Base-by-base conservation (phyloP, 2,888 invertebrate genomes). In the Imbricaverruca yamaguchii region DNA sequence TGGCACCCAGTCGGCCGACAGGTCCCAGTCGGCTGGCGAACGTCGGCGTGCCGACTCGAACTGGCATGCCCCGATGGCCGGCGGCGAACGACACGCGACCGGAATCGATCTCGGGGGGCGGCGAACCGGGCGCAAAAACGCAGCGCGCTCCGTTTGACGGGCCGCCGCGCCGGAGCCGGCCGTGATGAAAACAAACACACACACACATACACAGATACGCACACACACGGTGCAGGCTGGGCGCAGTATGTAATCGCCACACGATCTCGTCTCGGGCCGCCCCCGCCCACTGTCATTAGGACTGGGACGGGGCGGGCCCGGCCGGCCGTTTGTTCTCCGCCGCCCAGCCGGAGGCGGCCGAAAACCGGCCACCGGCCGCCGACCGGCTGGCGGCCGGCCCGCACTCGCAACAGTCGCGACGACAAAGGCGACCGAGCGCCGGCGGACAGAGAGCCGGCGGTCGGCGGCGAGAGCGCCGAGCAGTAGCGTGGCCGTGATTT, bases 401-500 rank as follows among this genome's bases (percentile, higher is more conserved):
- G 25, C 25, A 9, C 53, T 9, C 23, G 53, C 55, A 74, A 74
- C 53, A 74, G 55, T 74, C 55, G 74, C 39, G 55, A 55, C 74
- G 74, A 74, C 74, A 74, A 74, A 74, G 74, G 53, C 74, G 74
- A 21, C 74, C 74, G 55, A 55, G 74, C 18, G 74, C 74, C 74
- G 55, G 55, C 74, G 13, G 69, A 39, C 25, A 69, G 69, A 67
- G 67, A 7, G 67, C 12, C 25, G 67, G 53, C 23, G 74, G 59
- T 7, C 53, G 74, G 61, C 23, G 23, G 65, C 3, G 9, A 65
- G 65, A 65, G 65, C 23, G 65, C 21, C 7, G 74, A 59, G 59
- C 12, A 59, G 59, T 11, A 59, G 59, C 59, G 59, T 11, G 15
- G 59, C 59, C 12, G 59, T 15, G 59, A 59, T 59, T 39, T 39